Percentiles rank a stretch among this genome's conserved stretches.
Evolutionary conservation across 37 sponge, comb jelly and placozoan species (phyloP).

Genomic region (Cladorhizidae sp.): DNA sequence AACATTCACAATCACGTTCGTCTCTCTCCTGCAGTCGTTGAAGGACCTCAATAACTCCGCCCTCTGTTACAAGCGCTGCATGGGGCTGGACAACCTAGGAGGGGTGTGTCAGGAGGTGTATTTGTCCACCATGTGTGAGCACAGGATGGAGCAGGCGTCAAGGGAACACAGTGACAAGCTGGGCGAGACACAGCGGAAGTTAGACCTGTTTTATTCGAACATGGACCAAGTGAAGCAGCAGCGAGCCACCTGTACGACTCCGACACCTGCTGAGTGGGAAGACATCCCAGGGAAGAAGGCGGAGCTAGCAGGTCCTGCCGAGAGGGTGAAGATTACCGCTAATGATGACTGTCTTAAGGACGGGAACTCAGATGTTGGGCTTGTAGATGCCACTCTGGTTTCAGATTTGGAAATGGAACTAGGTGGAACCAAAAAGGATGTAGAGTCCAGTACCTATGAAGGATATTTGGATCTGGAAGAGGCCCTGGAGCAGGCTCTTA

Average conservation of each 20-base stretch:
- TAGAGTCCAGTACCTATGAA: background rate
- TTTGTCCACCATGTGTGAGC: constrained; percentile 53
- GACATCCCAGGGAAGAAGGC: background rate
- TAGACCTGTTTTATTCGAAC: constrained; percentile 57
- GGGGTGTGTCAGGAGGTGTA: constrained; percentile 49
- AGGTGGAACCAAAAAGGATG: background rate
- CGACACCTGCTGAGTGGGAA: background rate
- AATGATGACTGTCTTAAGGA: too few relatives aligned
- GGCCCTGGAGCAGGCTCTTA: background rate
- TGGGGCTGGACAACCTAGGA: constrained; percentile 41
- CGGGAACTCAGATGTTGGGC: too few relatives aligned
- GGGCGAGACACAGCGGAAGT: constrained; percentile 41
- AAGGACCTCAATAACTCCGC: constrained; percentile 40
- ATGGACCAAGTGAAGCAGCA: constrained; percentile 19
- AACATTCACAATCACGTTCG: too few relatives aligned
- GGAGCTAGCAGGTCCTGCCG: background rate
- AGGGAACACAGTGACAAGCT: constrained; percentile 33
- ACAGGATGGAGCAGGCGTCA: constrained; percentile 39
- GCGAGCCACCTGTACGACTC: background rate
- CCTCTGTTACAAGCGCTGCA: constrained; percentile 31
- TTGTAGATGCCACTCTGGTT: background rate
- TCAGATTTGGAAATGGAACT: background rate
- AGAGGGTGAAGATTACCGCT: too few relatives aligned
- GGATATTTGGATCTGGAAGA: background rate
- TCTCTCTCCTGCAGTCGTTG: constrained; percentile 28